These are phyloP conservation scores for Novumbra hubbsi DNA, from an alignment of 2,797 vertebrate genomes.

Conservation along the genomic window DNA sequence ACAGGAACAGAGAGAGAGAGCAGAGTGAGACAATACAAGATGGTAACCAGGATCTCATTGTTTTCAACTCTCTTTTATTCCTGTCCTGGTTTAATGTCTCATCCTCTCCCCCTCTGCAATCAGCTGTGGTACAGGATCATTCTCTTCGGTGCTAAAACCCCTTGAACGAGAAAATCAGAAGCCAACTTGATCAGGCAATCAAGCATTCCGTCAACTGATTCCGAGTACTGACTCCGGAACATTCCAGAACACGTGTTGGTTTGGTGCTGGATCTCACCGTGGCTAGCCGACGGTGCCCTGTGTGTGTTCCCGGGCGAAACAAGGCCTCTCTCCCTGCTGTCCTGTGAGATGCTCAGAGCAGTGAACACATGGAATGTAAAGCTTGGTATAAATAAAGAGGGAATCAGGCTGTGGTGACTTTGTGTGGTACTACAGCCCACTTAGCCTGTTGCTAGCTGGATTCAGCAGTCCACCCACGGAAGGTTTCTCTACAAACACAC, in stretches of 20 bases:
- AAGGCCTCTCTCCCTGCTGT: neutral
- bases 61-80: neutral
- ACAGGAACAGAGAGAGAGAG: conserved; percentile 14
- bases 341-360: neutral
- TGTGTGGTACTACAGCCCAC: conserved; percentile 42
- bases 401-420: conserved; percentile 7
- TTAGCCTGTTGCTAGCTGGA: conserved; percentile 56
- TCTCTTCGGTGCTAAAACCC: neutral
- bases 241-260: neutral
- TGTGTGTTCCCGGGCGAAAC: neutral
- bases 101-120: neutral
- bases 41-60: conserved; percentile 15
- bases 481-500: conserved; percentile 18
- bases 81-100: neutral
- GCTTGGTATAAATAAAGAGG: neutral
- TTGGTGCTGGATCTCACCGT: neutral
- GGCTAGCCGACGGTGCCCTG: neutral
- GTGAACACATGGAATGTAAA: neutral
- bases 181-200: neutral
- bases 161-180: neutral
- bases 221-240: neutral
- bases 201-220: neutral
- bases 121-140: neutral
- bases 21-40: conserved; percentile 7
- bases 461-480: conserved; percentile 62